Base-by-base conservation (phyloP, 2,113 vertebrate species). In the Phocoena phocoena region DNA sequence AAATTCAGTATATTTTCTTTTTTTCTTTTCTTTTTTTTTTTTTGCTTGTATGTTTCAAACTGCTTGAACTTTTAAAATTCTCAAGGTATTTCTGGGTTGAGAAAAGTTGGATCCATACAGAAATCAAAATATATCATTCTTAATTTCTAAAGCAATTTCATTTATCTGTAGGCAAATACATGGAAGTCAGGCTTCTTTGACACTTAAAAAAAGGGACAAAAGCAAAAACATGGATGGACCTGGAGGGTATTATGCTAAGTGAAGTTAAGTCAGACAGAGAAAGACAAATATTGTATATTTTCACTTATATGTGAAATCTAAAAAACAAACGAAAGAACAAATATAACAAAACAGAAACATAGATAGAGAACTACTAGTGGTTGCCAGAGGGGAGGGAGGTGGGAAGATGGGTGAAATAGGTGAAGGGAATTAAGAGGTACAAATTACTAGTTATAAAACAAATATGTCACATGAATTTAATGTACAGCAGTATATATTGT, bases 61-160 rank as follows among this genome's bases (percentile, higher is more conserved):
- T 67, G 55, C 65, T 88, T 81, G 11, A 68, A 90, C 55, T 81
- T 89, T 47, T 76, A 81, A 88, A 93, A 38, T 5, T 80, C 38
- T 41, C 23, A 63, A 83, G 47, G 14, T 76, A 88, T 63, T 93
- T 95, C 41, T 79, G 38, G 25, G 3, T 88, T 95, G 73, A 88
- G 70, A 21, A 91, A 76, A 82, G 28, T 58, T 87, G 41, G 6
- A 63, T 91, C 38, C 26, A 58, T 76, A 53, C 2, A 91, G 63
- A 96, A 93, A 92, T 95, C 65, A 93, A 95, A 96, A 65, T 38
- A 23, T 14, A 90, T n/a, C 28, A 62, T 36, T 95, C 81, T 41
- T 65, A 63, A 82, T 82, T 93, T 97, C 21, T 82, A 88, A 95
- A 58, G 28, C 33, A 79, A 65, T 36, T 68, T n/a, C 20, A 60